A percentile compares a stretch with the other conserved stretches of the same genome.
phyloP scores from a whole-genome alignment of 2,113 vertebrate species.

The Azemiops feae region DNA sequence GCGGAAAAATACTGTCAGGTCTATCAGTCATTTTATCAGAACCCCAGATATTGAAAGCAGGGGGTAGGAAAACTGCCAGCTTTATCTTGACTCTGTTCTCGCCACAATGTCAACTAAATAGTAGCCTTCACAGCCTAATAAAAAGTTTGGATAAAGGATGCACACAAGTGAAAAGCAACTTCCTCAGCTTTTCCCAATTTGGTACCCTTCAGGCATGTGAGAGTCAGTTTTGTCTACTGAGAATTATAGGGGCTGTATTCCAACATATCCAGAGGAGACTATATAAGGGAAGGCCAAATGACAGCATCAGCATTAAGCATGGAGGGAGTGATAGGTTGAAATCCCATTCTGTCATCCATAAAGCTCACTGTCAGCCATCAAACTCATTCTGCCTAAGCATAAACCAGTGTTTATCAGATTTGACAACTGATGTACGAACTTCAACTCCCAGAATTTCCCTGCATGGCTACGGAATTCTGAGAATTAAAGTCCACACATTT shows the following conservation, averaged over 20 bases:
- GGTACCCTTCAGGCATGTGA: background rate
- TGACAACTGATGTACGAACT: background rate
- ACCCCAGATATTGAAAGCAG: background rate
- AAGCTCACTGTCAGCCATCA: background rate
- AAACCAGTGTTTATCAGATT: background rate
- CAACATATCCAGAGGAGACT: background rate
- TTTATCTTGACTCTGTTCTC: background rate
- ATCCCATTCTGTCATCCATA: no score
- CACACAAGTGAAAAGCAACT: background rate
- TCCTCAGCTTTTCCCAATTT: background rate
- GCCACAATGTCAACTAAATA: background rate
- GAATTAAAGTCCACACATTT: background rate
- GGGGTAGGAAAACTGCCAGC: background rate
- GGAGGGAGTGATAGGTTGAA: background rate
- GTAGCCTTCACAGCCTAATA: background rate
- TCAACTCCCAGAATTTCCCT: background rate
- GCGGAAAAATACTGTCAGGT: no score
- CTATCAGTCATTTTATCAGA: background rate
- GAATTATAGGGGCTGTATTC: background rate
- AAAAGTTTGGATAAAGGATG: background rate
- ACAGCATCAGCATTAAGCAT: background rate
- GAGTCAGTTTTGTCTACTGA: background rate
- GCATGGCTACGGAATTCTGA: background rate
- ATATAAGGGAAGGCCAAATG: background rate
- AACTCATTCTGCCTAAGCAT: background rate